A percentile compares a stretch with the other conserved stretches of the same genome.
Conservation (phyloP, 2,113 vertebrate genomes). For the Caranx ignobilis region DNA sequence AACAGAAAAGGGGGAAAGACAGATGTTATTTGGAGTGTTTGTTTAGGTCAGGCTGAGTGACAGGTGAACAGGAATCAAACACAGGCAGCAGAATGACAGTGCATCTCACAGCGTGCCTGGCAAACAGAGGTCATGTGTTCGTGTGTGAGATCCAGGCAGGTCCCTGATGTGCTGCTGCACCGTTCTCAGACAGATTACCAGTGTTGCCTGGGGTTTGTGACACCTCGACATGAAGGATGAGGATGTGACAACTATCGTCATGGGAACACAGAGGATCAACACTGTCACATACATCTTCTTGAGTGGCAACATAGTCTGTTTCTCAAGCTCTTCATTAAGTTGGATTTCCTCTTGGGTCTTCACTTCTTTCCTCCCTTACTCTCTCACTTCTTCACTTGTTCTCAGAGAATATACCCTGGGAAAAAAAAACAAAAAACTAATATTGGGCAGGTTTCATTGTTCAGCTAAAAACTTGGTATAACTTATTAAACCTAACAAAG, state of each 20-base stretch:
- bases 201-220: constrained; percentile 32
- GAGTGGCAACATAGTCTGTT: constrained; percentile 33
- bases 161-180: constrained; percentile 14
- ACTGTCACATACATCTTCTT: constrained; percentile 39
- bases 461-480: neutral
- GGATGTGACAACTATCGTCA: constrained; percentile 38
- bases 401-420: neutral
- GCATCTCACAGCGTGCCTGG: neutral
- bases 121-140: constrained; percentile 35
- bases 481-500: no score
- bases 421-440: neutral
- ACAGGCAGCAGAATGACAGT: neutral
- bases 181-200: constrained; percentile 23
- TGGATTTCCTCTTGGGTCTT: constrained; percentile 6
- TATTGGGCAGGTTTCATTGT: neutral
- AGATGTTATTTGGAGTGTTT: neutral
- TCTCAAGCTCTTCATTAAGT: constrained; percentile 43
- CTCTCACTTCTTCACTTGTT: neutral
- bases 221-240: constrained; percentile 29
- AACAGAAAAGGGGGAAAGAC: neutral
- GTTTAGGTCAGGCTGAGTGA: constrained; percentile 17
- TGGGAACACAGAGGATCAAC: constrained; percentile 45
- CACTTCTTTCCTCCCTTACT: neutral
- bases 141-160: constrained; percentile 15
- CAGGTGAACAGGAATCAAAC: neutral